Evolutionary conservation across 2,888 invertebrate species (phyloP).

Genomic region (Dryadula phaetusa): DNA sequence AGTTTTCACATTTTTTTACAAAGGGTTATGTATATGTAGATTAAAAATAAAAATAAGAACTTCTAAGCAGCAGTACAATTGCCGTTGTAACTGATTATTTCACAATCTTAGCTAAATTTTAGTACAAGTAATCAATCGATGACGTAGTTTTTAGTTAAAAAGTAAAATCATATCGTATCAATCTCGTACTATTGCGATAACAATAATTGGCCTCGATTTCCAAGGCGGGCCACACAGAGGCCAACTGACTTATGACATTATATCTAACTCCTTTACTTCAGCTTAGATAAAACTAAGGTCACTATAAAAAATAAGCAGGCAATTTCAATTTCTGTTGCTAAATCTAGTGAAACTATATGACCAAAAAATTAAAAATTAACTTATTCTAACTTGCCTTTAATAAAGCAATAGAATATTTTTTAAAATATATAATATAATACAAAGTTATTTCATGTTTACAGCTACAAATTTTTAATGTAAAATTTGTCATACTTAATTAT

Average conservation of each 20-base stretch:
- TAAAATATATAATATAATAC: background rate
- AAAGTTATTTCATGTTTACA: background rate
- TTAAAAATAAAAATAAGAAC: no score
- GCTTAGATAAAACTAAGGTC: background rate
- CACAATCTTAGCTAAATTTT: no score
- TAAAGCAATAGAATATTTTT: background rate
- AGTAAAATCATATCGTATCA: background rate
- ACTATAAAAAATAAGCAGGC: background rate
- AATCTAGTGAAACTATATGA: background rate
- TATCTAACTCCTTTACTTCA: background rate
- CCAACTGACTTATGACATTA: background rate
- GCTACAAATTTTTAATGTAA: background rate
- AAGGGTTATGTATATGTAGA: no score
- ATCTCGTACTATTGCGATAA: conserved; percentile 4
- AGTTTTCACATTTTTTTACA: no score
- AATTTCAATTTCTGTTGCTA: background rate
- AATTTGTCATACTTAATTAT: background rate
- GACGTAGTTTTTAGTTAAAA: background rate
- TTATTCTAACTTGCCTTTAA: no score
- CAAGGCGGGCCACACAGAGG: conserved; percentile 4
- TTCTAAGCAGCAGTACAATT: no score
- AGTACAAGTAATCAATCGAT: background rate
- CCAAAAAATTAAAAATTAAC: background rate
- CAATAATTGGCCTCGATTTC: background rate
- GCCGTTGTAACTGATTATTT: no score